Evolutionary conservation across 2,113 vertebrate species (phyloP), one percentile per base, ranked within the genome.

Genomic region (Hemiscyllium ocellatum): DNA sequence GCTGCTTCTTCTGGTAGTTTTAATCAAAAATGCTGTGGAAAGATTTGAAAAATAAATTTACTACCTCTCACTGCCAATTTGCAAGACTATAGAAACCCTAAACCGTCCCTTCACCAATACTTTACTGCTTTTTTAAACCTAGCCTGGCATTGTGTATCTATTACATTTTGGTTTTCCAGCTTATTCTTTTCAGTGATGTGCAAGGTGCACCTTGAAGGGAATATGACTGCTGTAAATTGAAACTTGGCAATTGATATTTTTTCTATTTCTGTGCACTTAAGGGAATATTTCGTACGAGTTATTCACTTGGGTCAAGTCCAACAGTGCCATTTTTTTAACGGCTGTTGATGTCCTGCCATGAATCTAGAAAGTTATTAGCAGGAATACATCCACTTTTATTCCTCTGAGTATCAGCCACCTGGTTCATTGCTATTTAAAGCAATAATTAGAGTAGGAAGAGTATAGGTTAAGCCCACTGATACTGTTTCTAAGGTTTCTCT

Each of bases 401-500:
- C 89, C 56, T 93, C 89, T 66, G 89, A 66, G 61, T 61, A 37
- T 66, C 20, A 61, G 61, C 89, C 89, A 93, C 61, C 89, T 66
- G 61, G 61, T 66, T 66, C 61, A 37, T 37, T 93, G 61, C 89
- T 93, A 93, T 93, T 93, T 93, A 66, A 66, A 68, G 61, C 61
- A 66, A 2, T 93, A 93, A 93, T 93, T 93, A 93, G 61, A 66
- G 33, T 93, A 65, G 33, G 37, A 19, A 37, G 89, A n/a, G 89
- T 66, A 66, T 4, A 17, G 29, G 89, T 93, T 93, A 93, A 68
- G 61, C 89, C 89, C 89, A 37, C 33, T 66, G 89, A n/a, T 33
- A 7, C 56, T 91, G 33, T 93, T 93, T 19, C 61, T 66, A 19
- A 37, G 61, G 80, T 83, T 83, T 37, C 80, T 42, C 17, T 22